Percentiles rank a stretch among this genome's conserved stretches.
Conservation (phyloP, 2,888 invertebrate genomes). For the Rhaphigaster nebulosa region DNA sequence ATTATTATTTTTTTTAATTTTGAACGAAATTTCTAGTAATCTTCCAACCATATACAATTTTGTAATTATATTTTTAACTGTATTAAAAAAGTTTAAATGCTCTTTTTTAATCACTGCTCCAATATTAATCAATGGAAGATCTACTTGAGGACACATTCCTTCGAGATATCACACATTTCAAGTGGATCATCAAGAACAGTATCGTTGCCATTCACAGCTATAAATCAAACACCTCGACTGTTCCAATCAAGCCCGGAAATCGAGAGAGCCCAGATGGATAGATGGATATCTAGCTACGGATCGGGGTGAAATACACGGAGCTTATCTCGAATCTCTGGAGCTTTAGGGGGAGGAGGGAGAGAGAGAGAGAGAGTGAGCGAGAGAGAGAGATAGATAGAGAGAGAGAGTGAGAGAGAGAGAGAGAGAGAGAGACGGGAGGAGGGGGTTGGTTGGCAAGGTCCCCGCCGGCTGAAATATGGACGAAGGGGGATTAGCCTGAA, state of each 20-base stretch:
- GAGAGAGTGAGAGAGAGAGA: too few species aligned
- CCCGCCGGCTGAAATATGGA: constrained; percentile 20
- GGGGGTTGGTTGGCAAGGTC: neutral
- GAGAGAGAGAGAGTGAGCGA: too few species aligned
- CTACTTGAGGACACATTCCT: neutral
- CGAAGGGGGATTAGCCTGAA: constrained; percentile 55
- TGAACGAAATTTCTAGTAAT: too few species aligned
- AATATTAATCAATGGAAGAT: neutral
- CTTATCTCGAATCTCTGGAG: constrained; percentile 53
- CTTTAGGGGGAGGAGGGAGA: neutral
- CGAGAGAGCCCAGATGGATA: constrained; percentile 51
- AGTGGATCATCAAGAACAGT: neutral
- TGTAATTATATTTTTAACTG: too few species aligned
- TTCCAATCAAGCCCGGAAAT: constrained; percentile 44
- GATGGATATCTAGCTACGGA: constrained; percentile 50
- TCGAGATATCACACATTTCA: neutral
- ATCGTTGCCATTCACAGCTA: neutral
- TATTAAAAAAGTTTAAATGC: too few species aligned
- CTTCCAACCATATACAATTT: too few species aligned
- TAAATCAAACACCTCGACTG: constrained; percentile 31
- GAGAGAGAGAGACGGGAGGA: too few species aligned
- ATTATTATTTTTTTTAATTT: too few species aligned
- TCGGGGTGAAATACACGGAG: constrained; percentile 55
- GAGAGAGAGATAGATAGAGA: too few species aligned
- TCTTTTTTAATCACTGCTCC: too few species aligned